Percentiles rank a stretch among this genome's conserved stretches.
These are phyloP conservation scores for Leucoraja ocellata DNA, from an alignment of 2,797 vertebrate species.

Conservation along the genomic window DNA sequence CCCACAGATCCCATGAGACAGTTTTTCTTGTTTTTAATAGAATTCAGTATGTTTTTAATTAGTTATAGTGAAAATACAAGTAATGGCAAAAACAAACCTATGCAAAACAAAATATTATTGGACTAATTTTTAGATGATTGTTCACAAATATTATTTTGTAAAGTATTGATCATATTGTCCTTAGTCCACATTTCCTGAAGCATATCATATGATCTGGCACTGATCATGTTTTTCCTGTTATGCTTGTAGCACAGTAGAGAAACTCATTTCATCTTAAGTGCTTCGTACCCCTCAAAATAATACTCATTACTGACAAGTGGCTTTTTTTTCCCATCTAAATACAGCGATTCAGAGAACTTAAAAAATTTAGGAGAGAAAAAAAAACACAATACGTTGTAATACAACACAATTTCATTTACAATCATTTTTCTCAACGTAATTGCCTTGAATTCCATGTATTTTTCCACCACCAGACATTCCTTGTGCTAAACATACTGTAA, in stretches of 20 bases:
- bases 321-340: neutral
- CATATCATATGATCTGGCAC: neutral
- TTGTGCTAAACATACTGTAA: neutral
- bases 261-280: neutral
- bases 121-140: neutral
- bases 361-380: neutral
- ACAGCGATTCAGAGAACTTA: neutral
- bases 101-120: neutral
- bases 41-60: slow-evolving; percentile 34
- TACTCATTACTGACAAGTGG: neutral
- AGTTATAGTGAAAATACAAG: slow-evolving; percentile 24
- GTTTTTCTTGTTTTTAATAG: slow-evolving; percentile 28
- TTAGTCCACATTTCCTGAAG: neutral
- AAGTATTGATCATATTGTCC: slow-evolving; percentile 12
- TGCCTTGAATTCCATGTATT: neutral
- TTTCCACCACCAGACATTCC: neutral
- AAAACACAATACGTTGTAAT: neutral
- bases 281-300: neutral
- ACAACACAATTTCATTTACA: neutral
- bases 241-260: neutral
- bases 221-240: slow-evolving; percentile 21
- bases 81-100: neutral
- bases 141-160: slow-evolving; percentile 7
- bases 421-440: neutral
- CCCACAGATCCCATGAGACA: slow-evolving; percentile 18